Evolutionary conservation across 35 echinoderm and acorn worm genomes (phyloP).

Genomic region (Nesometra sesokonis): DNA sequence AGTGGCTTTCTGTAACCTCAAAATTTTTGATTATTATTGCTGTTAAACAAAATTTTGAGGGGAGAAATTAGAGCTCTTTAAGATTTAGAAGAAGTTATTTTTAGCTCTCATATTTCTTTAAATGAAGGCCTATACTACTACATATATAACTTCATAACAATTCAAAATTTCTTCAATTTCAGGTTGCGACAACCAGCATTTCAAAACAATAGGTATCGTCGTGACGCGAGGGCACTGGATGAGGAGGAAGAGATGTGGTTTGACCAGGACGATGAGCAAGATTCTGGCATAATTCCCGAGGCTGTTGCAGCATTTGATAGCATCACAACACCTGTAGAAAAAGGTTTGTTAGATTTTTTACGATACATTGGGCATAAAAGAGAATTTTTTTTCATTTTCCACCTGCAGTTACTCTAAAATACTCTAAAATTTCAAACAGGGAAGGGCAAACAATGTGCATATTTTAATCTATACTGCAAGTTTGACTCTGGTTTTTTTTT

Average conservation of each 20-base stretch:
- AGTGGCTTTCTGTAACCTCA: too few species aligned
- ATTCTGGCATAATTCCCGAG: not conserved
- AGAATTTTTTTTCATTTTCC: too few species aligned
- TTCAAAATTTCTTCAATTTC: not conserved
- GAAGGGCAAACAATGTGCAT: too few species aligned
- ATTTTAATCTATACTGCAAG: too few species aligned
- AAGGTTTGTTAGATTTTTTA: not conserved
- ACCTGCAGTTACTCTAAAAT: too few species aligned
- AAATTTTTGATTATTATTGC: not conserved
- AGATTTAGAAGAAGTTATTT: not conserved
- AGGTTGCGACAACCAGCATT: conserved; percentile 73
- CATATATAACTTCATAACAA: too few species aligned
- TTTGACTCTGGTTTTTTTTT: too few species aligned
- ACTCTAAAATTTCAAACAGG: too few species aligned
- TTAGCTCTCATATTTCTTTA: too few species aligned
- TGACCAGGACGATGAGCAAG: conserved; percentile 75
- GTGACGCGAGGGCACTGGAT: conserved; percentile 73
- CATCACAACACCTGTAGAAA: not conserved
- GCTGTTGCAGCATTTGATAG: not conserved
- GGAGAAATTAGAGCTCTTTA: not conserved
- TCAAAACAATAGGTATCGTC: conserved; percentile 67
- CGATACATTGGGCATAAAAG: not conserved
- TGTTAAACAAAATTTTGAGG: not conserved
- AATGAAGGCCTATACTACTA: too few species aligned
- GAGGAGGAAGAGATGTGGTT: conserved; percentile 95